Evolutionary conservation across 1,140 invertebrate species (phyloP).

Genomic region (Mylabris phalerata): DNA sequence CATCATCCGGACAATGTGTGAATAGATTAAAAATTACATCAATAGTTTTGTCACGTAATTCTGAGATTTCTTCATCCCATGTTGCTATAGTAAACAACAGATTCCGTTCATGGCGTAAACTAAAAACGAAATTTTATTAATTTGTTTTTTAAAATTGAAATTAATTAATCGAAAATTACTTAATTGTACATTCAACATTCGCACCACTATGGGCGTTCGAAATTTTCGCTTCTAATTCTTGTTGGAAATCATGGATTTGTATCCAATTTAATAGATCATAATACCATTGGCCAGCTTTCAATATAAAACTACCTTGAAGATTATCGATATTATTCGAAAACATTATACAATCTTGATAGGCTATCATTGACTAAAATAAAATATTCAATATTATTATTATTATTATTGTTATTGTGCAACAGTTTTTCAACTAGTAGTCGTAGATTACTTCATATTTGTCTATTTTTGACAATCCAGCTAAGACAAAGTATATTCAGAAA

Average conservation of each 20-base stretch:
- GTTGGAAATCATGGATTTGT: background rate
- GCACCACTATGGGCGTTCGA: background rate
- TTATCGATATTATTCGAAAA: background rate
- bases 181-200: background rate
- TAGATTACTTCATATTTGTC: background rate
- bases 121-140: background rate
- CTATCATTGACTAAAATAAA: too few species aligned
- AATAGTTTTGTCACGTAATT: background rate
- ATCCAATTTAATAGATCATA: slow-evolving; percentile 20
- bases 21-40: slow-evolving; percentile 5
- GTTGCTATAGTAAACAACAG: background rate
- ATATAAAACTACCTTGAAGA: slow-evolving; percentile 14
- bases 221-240: slow-evolving; percentile 15
- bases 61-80: slow-evolving; percentile 5
- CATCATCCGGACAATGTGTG: slow-evolving; percentile 15
- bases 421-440: background rate
- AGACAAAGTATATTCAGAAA: too few species aligned
- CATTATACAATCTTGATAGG: too few species aligned
- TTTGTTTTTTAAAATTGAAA: background rate
- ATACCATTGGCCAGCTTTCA: slow-evolving; percentile 20
- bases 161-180: background rate
- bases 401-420: too few species aligned
- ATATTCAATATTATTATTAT: too few species aligned
- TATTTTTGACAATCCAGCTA: too few species aligned
- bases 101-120: too few species aligned